Evolutionary conservation across 1,140 invertebrate genomes (phyloP).

Genomic region (Myzus persicae): DNA sequence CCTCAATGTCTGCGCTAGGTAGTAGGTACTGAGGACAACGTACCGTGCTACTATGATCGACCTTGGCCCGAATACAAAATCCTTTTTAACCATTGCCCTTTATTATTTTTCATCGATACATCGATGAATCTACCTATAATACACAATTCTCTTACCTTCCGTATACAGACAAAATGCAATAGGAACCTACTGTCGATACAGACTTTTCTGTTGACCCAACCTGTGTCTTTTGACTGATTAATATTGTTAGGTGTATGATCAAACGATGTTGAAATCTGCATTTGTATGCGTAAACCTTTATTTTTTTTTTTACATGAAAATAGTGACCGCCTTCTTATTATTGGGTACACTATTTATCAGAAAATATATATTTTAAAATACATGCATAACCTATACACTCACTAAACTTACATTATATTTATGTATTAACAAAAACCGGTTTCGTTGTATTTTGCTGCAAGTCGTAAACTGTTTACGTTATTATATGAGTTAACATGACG

Average conservation of each 20-base stretch:
- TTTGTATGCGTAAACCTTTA: not conserved
- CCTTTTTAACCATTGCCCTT: not conserved
- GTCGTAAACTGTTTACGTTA: conserved; percentile 21
- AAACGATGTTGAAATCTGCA: not conserved
- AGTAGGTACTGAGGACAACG: not conserved
- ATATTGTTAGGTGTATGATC: not conserved
- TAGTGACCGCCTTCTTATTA: not conserved
- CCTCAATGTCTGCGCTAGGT: not conserved
- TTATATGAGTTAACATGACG: conserved; percentile 12
- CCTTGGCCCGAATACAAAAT: conserved; percentile 4
- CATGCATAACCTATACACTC: not conserved
- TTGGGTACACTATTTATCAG: not conserved
- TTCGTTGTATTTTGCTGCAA: conserved; percentile 1
- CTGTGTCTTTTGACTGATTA: not conserved
- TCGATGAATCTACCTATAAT: not conserved
- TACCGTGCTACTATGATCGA: not conserved
- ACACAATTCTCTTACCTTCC: not conserved
- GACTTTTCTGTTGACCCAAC: not conserved
- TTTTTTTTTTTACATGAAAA: not conserved
- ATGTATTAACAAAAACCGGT: not conserved
- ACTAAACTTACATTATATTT: not conserved
- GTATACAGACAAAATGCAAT: not conserved
- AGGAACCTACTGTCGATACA: not conserved
- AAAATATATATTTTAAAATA: conserved; percentile 20
- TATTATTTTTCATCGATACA: not conserved